Base-by-base conservation (phyloP, 2,113 vertebrate genomes). In the Gnathonemus longibarbis region DNA sequence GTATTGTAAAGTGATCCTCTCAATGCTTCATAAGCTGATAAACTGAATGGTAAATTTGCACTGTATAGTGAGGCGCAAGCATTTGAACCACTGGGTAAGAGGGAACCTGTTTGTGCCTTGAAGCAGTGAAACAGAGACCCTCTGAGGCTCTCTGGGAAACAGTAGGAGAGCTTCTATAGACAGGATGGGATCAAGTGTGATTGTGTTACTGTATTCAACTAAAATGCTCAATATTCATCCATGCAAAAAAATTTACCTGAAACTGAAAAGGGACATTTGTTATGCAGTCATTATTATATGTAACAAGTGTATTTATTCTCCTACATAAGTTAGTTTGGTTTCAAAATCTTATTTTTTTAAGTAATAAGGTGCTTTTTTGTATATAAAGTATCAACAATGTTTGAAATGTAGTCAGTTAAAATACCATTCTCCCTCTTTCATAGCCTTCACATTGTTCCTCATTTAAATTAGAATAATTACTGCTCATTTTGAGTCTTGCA, bases 361-460 rank as follows among this genome's bases (percentile, higher is more conserved):
- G 86, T 53, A 88, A 91, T 89, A 96, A 96, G 95, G 96, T 96
- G 96, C 96, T 96, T 95, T 92, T 89, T 85, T 56, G 24, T 92
- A 87, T 92, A 89, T 91, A 66, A 92, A 90, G 91, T 94, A 90
- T 21, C 39, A 52, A 83, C 45, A 84, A 85, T 45, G 77, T 80
- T 77, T 27, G 52, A 84, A 53, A 58, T 89, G 89, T 88, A 62
- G 39, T 62, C 13, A 52, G 88, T 9, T 89, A 48, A 89, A 53
- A 89, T 77, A 83, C 80, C 74, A 84, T 27, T 52, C 52, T 56
- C 27, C 31, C 21, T 58, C 21, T 56, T 77, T 8, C 39, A n/a
- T 13, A 45, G 39, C 46, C 53, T 80, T 17, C 52, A 46, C 50
- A 21, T 89, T 84, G 35, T 17, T 62, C 50, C 62, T 89, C 49